Percentiles rank a stretch among this genome's conserved stretches.
These are phyloP conservation scores for Tragelaphus strepsiceros DNA, from an alignment of 2,113 vertebrate species.

Conservation along the genomic window DNA sequence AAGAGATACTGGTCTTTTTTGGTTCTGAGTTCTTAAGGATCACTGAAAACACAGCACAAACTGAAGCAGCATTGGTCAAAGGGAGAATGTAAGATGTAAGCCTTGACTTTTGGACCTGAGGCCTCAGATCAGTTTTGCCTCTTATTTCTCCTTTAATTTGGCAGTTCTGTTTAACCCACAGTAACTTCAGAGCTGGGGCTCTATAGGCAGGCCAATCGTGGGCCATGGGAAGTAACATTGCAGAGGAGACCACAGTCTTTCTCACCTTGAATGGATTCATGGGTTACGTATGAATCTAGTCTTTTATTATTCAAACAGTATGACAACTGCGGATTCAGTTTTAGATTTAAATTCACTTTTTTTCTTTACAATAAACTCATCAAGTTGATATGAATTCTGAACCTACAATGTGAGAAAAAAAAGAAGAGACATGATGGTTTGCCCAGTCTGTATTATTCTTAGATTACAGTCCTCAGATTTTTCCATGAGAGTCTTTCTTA, in stretches of 20 bases:
- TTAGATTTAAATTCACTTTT: background rate
- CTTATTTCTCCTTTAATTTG: background rate
- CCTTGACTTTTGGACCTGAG: background rate
- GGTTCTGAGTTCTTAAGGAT: background rate
- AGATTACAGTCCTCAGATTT: background rate
- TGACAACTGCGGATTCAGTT: background rate
- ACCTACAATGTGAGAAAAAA: background rate
- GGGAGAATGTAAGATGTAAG: background rate
- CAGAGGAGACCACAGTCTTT: background rate
- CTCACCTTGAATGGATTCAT: background rate
- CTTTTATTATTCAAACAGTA: background rate
- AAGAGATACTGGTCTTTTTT: background rate
- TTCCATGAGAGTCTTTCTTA: background rate
- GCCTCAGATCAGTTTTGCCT: background rate
- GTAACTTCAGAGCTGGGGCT: background rate
- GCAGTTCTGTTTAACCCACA: background rate
- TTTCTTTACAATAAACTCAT: background rate
- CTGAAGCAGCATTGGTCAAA: background rate
- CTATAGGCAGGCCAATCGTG: fast-evolving
- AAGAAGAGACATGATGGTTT: fast-evolving
- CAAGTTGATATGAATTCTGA: background rate
- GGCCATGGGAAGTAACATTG: background rate
- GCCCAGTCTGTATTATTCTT: background rate
- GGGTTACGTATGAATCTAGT: background rate
- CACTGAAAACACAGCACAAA: background rate